Conservation (phyloP, 2,888 invertebrate genomes). For the Patella caerulea region DNA sequence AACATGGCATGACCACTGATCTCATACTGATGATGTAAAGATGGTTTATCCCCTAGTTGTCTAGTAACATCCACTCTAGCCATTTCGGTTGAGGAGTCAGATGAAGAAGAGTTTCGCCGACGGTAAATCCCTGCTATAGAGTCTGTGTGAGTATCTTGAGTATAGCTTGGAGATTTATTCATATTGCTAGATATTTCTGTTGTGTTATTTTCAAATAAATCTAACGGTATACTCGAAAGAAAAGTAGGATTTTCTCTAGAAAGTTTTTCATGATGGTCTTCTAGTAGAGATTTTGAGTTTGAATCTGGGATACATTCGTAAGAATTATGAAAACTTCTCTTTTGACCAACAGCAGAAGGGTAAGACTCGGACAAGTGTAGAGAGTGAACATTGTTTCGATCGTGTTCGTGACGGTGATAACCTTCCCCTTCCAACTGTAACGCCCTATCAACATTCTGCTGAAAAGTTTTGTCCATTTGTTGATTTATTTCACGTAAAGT, state of each 20-base stretch:
- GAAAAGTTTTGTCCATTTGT: conserved; percentile 62
- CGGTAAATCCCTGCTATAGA: not conserved
- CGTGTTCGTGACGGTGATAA: conserved; percentile 22
- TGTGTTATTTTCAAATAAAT: conserved; percentile 16
- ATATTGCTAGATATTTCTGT: conserved; percentile 3
- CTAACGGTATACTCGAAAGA: conserved; percentile 7
- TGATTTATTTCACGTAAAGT: conserved; percentile 60
- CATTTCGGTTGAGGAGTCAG: conserved; percentile 3
- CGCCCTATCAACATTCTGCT: conserved; percentile 45
- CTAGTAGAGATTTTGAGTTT: not conserved
- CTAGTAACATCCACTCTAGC: not conserved
- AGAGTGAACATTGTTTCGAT: conserved; percentile 19
- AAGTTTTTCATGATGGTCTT: conserved; percentile 9
- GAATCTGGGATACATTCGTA: conserved; percentile 8
- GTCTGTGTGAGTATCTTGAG: not conserved
- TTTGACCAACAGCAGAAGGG: not conserved
- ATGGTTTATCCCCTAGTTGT: not conserved
- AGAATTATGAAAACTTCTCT: not conserved
- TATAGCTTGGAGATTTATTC: conserved; percentile 9
- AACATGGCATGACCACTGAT: conserved; percentile 1
- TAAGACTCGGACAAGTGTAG: conserved; percentile 30
- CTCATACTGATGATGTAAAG: not conserved
- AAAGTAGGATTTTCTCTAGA: conserved; percentile 17
- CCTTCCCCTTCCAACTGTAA: conserved; percentile 27
- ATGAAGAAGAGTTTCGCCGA: not conserved